Evolutionary conservation across 2,113 vertebrate genomes (phyloP), one percentile per base, ranked within the genome.

Genomic region (Rana temporaria): DNA sequence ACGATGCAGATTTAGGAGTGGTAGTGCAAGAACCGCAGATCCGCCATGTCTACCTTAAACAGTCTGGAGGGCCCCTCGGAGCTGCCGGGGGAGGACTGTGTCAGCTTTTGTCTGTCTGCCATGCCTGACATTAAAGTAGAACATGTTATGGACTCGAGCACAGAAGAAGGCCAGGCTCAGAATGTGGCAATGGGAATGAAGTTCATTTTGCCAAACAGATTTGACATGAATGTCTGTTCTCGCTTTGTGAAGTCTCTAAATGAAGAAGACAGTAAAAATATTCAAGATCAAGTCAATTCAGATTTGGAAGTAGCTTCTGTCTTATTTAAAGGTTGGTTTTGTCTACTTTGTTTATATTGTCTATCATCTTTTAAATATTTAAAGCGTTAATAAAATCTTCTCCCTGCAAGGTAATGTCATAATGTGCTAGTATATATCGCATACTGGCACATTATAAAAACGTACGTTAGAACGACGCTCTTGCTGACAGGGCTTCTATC

Each of bases 161-260:
- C 91, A 15, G 95, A 95, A 42, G 95, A 95, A 24, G 88, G 88
- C 55, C 84, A 91, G 0, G 86, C 95, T 12, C 98, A 95, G 87
- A 95, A 94, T 26, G 94, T 97, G 38, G 88, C 97, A 83, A 97
- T 99, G 98, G 97, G 96, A 69, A 98, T 98, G 91, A 99, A 99
- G 73, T 98, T 98, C 89, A 98, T 99, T 80, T 86, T 99, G 84
- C 98, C 98, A 48, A 99, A 97, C 64, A 95, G 97, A 88, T 99
- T 99, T 86, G 97, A 99, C 87, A 99, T 99, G 98, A 99, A 99
- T 0, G 98, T 98, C n/a, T 99, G 98, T 86, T 99, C 97, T 0
- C 95, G 98, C 22, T 99, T 99, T 87, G 98, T 99, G 62, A 99
- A 99, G 84, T 99, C 98, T 1, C 89, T 99, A 60, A 99, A 99